Base-by-base conservation (phyloP, 2,113 vertebrate genomes). In the Python bivittatus region DNA sequence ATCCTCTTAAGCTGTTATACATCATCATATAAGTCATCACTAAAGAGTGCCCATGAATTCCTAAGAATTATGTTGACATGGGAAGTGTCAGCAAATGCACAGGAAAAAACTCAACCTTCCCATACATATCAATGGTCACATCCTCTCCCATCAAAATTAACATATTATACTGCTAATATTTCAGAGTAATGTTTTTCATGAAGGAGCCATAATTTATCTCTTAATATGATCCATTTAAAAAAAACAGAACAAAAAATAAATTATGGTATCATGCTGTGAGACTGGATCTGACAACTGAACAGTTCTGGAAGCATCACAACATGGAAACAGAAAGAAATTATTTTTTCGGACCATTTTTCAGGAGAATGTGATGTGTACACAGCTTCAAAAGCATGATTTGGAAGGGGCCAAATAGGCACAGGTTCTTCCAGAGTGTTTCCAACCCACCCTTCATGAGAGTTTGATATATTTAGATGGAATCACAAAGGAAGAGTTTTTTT, bases 11-110 rank as follows among this genome's bases (percentile, higher is more conserved):
- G 97, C 97, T 98, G 97, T 97, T 97, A 98, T 98, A 97, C 95
- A 98, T 98, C 98, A 98, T 97, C 97, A 97, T 98, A 98, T 98
- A 98, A 97, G 98, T 98, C 98, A 98, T 95, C 92, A 90, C 97
- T 97, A 97, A 98, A 97, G 97, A 97, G 97, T 97, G 96, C 96
- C 95, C 94, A 96, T 92, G 97, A 97, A 98, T 98, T 97, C 96
- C 94, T 91, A 94, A 98, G 98, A 98, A 97, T 98, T 97, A 98
- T 98, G 97, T 98, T 97, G 98, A 98, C 97, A 94, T 91, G 96
- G 97, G 97, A 98, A 98, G 97, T 98, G 97, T 98, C 98, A 98
- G 97, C 93, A 95, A 93, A 97, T 97, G 97, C 97, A 97, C 96
- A 97, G 93, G 94, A 98, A 98, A 98, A 98, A 98, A 98, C 97